Percentiles rank a stretch among this genome's conserved stretches.
Evolutionary conservation across 2,888 invertebrate species (phyloP).

Genomic region (Clostera curtula): DNA sequence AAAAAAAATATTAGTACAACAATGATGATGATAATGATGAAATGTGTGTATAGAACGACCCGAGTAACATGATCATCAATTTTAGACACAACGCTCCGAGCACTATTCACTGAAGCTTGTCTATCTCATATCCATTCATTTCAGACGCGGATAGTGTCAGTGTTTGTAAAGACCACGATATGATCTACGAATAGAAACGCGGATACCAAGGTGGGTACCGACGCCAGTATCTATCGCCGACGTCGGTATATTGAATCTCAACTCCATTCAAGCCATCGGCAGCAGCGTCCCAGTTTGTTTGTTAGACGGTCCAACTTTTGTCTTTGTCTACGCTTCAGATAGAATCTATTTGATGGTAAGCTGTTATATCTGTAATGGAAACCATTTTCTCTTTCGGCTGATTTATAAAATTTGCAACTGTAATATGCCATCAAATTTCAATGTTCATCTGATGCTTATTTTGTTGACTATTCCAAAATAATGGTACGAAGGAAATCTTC

Average conservation of each 20-base stretch:
- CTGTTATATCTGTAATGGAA: too few relatives aligned
- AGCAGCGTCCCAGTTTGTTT: conserved; percentile 23
- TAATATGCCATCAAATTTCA: too few relatives aligned
- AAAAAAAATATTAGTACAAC: too few relatives aligned
- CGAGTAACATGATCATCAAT: background rate
- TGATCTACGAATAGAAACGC: conserved; percentile 8
- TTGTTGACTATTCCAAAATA: too few relatives aligned
- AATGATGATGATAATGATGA: too few relatives aligned
- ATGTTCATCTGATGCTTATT: too few relatives aligned
- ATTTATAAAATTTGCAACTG: too few relatives aligned
- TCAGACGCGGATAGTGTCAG: conserved; percentile 7
- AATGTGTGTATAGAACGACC: too few relatives aligned
- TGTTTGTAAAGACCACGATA: conserved; percentile 9
- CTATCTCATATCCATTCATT: conserved; percentile 8
- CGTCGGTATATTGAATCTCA: conserved; percentile 14
- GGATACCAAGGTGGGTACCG: conserved; percentile 7
- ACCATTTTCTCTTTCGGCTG: conserved; percentile 4
- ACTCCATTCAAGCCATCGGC: conserved; percentile 19
- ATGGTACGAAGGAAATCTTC: conserved; percentile 7
- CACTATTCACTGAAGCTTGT: conserved; percentile 1
- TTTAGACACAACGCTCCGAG: background rate
- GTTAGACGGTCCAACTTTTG: conserved; percentile 26
- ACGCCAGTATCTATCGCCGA: conserved; percentile 4
- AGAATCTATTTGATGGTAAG: conserved; percentile 22
- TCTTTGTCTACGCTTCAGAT: conserved; percentile 21